phyloP scores from a whole-genome alignment of 64 coral and sea anemone genomes.

The Porites lutea region DNA sequence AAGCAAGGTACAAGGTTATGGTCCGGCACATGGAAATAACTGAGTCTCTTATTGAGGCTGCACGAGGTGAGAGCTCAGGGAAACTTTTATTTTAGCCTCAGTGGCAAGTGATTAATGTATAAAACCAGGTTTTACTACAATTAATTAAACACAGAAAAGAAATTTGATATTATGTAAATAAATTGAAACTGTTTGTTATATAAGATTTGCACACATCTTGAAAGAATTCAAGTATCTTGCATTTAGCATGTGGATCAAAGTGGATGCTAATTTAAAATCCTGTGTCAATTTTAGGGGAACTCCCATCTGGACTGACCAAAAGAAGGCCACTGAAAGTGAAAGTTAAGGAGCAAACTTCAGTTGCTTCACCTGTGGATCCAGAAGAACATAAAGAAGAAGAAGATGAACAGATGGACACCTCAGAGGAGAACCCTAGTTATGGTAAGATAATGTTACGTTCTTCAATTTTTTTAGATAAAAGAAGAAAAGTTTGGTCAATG shows the following conservation, averaged over 20 bases:
- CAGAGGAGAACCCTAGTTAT: conserved; percentile 10
- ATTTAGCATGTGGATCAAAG: too few species aligned
- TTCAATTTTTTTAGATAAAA: not conserved
- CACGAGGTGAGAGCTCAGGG: conserved; percentile 55
- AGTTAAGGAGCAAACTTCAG: conserved; percentile 15
- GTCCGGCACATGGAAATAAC: conserved; percentile 95
- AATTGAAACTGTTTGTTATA: too few species aligned
- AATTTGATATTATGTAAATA: too few species aligned
- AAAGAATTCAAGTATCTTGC: too few species aligned
- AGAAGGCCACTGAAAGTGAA: conserved; percentile 52
- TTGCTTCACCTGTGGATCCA: not conserved
- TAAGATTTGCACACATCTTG: too few species aligned
- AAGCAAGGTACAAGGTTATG: conserved; percentile 78
- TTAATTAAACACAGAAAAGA: too few species aligned
- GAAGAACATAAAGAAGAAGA: not conserved
- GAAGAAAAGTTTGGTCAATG: too few species aligned
- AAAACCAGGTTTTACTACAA: too few species aligned
- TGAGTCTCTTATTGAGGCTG: conserved; percentile 77
- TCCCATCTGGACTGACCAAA: conserved; percentile 68
- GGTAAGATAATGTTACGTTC: not conserved
- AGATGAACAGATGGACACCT: not conserved
- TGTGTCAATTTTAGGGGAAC: conserved; percentile 56
- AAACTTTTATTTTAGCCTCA: not conserved
- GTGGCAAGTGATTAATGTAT: too few species aligned
- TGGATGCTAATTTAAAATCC: too few species aligned